Evolutionary conservation across 1,140 invertebrate genomes (phyloP).

Genomic region (Macrocentrus cingulum): DNA sequence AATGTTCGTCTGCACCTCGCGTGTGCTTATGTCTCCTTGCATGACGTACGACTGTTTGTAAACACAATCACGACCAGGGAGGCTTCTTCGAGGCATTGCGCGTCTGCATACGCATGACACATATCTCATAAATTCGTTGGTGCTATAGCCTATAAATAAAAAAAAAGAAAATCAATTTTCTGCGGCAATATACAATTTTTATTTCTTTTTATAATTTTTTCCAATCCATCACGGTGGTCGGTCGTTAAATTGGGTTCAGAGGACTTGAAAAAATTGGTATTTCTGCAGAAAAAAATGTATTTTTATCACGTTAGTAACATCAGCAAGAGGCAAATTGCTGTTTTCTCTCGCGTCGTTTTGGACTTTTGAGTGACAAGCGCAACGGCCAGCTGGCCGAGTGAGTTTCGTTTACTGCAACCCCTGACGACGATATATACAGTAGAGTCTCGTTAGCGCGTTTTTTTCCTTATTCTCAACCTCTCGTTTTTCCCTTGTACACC

Average conservation of each 20-base stretch:
- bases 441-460: neutral
- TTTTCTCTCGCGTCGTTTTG: slow-evolving; percentile 1
- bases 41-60: slow-evolving; percentile 6
- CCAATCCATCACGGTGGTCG: no score
- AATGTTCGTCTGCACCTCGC: no score
- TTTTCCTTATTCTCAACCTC: neutral
- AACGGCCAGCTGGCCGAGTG: slow-evolving; percentile 7
- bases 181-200: no score
- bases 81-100: neutral
- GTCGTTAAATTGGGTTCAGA: no score
- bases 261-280: no score
- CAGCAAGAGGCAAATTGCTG: neutral
- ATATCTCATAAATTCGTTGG: no score
- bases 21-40: neutral
- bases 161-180: no score
- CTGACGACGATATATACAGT: neutral
- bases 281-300: neutral
- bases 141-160: no score
- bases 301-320: neutral
- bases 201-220: no score
- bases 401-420: neutral
- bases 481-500: slow-evolving; percentile 2
- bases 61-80: neutral
- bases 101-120: no score
- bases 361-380: slow-evolving; percentile 11